Evolutionary conservation across 1,140 invertebrate genomes (phyloP).

Genomic region (Odontomachus brunneus): DNA sequence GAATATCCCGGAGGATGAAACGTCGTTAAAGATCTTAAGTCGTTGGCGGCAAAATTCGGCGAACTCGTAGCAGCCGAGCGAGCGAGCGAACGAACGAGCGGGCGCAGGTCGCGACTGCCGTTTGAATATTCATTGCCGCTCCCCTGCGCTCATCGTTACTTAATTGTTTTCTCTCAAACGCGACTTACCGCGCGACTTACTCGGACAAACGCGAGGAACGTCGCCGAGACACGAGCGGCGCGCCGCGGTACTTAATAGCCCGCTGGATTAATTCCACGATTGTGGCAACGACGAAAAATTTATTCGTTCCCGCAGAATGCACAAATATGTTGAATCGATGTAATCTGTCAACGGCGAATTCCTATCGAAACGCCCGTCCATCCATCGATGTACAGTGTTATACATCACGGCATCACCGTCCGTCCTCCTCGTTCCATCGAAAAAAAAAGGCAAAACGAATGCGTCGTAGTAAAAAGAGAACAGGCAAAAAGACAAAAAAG

Average conservation of each 20-base stretch:
- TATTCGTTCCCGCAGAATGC: conserved; percentile 1
- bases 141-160: conserved; percentile 20
- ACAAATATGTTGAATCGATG: conserved; percentile 47
- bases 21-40: conserved; percentile 58
- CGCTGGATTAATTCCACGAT: no score
- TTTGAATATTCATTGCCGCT: conserved; percentile 51
- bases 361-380: conserved; percentile 29
- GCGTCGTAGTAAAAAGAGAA: not conserved
- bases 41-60: conserved; percentile 45
- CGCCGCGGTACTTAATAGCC: no score
- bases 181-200: not conserved
- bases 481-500: not conserved
- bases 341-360: conserved; percentile 49
- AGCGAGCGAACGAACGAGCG: no score
- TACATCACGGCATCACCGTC: conserved; percentile 40
- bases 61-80: conserved; percentile 33
- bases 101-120: conserved; percentile 22
- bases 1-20: conserved; percentile 37
- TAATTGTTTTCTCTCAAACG: conserved; percentile 39
- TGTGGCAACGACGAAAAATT: no score
- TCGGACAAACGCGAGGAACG: conserved; percentile 7
- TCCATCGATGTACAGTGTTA: conserved; percentile 25
- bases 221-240: not conserved
- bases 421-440: conserved; percentile 12
- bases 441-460: conserved; percentile 3